Conservation (phyloP, 2,888 invertebrate species). For the Pogonocherus hispidulus region DNA sequence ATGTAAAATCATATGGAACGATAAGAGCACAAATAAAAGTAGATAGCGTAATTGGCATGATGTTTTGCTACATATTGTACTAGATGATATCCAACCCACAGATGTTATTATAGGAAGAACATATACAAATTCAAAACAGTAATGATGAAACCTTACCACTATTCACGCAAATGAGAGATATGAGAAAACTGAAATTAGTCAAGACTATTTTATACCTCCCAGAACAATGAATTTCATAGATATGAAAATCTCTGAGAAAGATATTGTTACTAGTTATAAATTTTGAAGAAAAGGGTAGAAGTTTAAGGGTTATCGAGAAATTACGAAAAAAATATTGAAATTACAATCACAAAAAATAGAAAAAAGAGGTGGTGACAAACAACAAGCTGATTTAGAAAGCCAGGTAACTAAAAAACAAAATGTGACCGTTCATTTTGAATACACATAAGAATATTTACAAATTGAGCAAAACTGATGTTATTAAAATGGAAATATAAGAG, state of each 20-base stretch:
- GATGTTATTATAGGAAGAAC: background rate
- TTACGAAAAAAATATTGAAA: no score
- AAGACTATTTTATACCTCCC: background rate
- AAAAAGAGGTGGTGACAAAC: background rate
- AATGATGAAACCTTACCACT: background rate
- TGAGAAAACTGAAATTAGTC: background rate
- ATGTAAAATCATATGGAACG: background rate
- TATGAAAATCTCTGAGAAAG: background rate
- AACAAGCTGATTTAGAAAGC: no score
- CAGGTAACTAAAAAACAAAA: no score
- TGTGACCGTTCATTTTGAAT: no score
- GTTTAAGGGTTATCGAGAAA: no score
- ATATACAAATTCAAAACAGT: background rate
- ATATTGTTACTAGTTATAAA: background rate
- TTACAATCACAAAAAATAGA: background rate
- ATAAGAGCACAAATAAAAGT: background rate
- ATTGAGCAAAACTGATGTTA: background rate
- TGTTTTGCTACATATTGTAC: background rate
- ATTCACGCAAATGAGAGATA: background rate
- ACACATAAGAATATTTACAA: background rate
- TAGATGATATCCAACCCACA: background rate
- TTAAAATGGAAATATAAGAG: background rate
- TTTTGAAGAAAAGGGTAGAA: background rate
- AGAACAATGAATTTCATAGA: background rate
- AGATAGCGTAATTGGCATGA: background rate